Conservation (phyloP, 2,797 vertebrate genomes). For the Oceanodroma leucorhoa region DNA sequence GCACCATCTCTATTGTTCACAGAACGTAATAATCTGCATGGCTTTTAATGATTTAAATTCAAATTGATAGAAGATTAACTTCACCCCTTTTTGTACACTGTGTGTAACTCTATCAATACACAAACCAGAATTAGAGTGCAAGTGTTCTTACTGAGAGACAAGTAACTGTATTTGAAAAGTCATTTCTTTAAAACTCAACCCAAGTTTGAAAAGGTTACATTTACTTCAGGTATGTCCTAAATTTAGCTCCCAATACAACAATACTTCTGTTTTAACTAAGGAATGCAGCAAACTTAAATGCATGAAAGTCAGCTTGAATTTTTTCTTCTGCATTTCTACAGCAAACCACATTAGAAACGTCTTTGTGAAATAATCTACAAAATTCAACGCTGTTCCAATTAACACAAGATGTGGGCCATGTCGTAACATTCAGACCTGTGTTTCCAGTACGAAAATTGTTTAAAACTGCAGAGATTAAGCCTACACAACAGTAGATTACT, state of each 20-base stretch:
- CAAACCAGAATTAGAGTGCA: not conserved
- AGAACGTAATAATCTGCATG: not conserved
- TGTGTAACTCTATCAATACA: not conserved
- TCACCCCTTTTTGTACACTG: not conserved
- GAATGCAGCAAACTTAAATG: not conserved
- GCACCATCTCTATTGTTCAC: not conserved
- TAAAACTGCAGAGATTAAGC: not conserved
- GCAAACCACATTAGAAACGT: not conserved
- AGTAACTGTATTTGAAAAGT: not conserved
- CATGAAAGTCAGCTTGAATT: not conserved
- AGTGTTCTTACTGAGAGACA: not conserved
- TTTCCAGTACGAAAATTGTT: not conserved
- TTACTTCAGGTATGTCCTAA: not conserved
- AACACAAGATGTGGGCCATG: not conserved
- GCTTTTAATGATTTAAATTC: not conserved
- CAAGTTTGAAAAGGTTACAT: not conserved
- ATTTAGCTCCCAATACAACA: not conserved
- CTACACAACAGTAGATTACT: not conserved
- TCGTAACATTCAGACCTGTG: not conserved
- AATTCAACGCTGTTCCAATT: not conserved
- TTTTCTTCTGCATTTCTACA: not conserved
- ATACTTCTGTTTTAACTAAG: not conserved
- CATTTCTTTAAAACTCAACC: not conserved
- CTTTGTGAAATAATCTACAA: not conserved
- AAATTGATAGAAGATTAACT: not conserved